Conservation (phyloP, 2,888 invertebrate genomes). For the Monopis laevigella region DNA sequence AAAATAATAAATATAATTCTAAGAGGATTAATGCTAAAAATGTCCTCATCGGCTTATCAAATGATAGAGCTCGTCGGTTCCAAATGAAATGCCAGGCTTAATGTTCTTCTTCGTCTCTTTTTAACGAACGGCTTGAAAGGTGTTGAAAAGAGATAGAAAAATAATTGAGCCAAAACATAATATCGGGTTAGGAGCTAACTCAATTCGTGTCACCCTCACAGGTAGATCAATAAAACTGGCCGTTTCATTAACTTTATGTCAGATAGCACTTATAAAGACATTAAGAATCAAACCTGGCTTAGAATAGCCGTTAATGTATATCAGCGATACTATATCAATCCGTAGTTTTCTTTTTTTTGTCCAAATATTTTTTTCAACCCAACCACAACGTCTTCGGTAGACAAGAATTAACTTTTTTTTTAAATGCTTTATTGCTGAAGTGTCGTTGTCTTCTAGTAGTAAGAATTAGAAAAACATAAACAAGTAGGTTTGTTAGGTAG, state of each 20-base stretch:
- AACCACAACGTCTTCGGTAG: too few species aligned
- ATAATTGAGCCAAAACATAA: conserved; percentile 56
- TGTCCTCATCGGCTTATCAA: conserved; percentile 57
- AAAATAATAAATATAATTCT: too few species aligned
- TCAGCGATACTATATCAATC: conserved; percentile 27
- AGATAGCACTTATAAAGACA: conserved; percentile 65
- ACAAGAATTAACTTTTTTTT: too few species aligned
- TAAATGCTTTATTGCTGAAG: too few species aligned
- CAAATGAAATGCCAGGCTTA: conserved; percentile 56
- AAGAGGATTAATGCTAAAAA: conserved; percentile 57
- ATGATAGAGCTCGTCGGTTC: conserved; percentile 52
- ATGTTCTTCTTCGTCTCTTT: conserved; percentile 34
- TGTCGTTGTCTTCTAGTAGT: too few species aligned
- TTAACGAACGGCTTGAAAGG: conserved; percentile 20
- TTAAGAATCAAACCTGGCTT: conserved; percentile 42
- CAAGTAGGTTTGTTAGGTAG: too few species aligned
- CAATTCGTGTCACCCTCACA: conserved; percentile 53
- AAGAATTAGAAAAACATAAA: too few species aligned
- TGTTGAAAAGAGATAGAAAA: conserved; percentile 34
- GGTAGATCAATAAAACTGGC: conserved; percentile 62
- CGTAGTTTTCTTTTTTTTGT: conserved; percentile 16
- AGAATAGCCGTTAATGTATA: conserved; percentile 28
- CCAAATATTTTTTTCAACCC: conserved; percentile 24
- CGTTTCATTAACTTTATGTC: conserved; percentile 58
- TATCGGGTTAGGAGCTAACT: conserved; percentile 45